These are phyloP conservation scores for Leuciscus idus DNA, from an alignment of 2,113 vertebrate species.

Conservation along the genomic window DNA sequence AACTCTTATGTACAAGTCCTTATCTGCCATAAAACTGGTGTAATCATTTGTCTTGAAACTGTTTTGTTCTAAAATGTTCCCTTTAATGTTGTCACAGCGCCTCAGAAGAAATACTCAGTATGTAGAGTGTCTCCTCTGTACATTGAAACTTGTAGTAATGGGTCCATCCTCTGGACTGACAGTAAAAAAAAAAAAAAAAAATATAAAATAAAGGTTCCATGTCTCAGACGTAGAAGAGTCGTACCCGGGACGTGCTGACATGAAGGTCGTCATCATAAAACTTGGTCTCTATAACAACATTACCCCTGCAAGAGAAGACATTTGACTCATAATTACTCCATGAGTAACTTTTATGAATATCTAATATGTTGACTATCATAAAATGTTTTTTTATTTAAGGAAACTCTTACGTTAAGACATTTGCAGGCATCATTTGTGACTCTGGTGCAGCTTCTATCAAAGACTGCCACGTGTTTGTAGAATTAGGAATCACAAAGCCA, in stretches of 20 bases:
- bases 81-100: constrained; percentile 50
- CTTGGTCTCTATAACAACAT: constrained; percentile 99
- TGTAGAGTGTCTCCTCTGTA: constrained; percentile 42
- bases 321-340: not conserved
- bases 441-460: constrained; percentile 98
- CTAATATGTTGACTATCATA: not conserved
- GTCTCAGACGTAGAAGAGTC: constrained; percentile 97
- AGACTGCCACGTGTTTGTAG: constrained; percentile 99
- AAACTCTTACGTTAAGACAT: constrained; percentile 92
- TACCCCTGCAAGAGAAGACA: constrained; percentile 81
- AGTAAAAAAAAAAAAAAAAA: constrained; percentile 26
- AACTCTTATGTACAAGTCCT: constrained; percentile 64
- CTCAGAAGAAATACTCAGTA: constrained; percentile 40
- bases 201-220: constrained; percentile 43
- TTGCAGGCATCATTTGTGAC: constrained; percentile 99
- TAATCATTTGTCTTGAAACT: constrained; percentile 47
- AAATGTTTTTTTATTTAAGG: not conserved
- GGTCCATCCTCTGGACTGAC: constrained; percentile 46
- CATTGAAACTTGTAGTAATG: constrained; percentile 44
- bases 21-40: constrained; percentile 53
- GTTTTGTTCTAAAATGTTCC: constrained; percentile 48
- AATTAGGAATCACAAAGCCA: constrained; percentile 98
- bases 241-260: constrained; percentile 97
- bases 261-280: constrained; percentile 97
- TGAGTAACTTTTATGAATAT: not conserved